Evolutionary conservation across 2,113 vertebrate genomes (phyloP).

Genomic region (Coracopsis vasa): DNA sequence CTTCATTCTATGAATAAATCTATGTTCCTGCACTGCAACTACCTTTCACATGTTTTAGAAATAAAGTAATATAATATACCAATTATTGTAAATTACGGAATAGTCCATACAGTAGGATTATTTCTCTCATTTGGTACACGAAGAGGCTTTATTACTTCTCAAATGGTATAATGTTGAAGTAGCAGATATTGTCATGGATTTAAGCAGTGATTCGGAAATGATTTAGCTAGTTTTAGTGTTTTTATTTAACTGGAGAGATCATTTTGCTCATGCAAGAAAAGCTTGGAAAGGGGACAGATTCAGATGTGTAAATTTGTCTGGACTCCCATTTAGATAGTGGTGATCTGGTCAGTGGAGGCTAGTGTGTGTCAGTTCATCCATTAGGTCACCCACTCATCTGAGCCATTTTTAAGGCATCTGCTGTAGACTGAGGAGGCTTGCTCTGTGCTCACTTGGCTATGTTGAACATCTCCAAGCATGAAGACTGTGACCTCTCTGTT

Average conservation of each 20-base stretch:
- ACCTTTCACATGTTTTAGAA: not conserved
- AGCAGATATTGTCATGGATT: not conserved
- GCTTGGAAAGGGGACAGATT: not conserved
- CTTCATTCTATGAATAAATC: not conserved
- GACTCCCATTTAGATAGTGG: not conserved
- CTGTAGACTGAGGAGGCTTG: not conserved
- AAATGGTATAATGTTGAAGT: not conserved
- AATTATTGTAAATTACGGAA: not conserved
- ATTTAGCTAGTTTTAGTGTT: not conserved
- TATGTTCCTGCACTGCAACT: not conserved
- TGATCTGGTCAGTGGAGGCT: not conserved
- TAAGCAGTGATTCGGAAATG: not conserved
- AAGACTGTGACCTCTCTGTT: not conserved
- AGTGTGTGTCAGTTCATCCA: not conserved
- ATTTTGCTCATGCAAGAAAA: not conserved
- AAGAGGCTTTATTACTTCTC: not conserved
- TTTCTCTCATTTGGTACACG: not conserved
- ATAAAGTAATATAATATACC: not conserved
- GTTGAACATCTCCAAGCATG: not conserved
- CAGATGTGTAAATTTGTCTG: not conserved
- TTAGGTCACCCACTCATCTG: not conserved
- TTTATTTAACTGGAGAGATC: not conserved
- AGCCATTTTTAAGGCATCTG: accelerated
- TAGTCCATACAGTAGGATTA: not conserved
- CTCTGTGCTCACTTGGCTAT: accelerated